These are phyloP conservation scores for honey bee (Apis mellifera) DNA, from an alignment of 1,140 invertebrate species.

Conservation along the genomic window Amel_HAv3.1 CM009933.2:5914001-5914500, in stretches of 20 bases:
- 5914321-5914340: neutral
- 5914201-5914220: neutral
- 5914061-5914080: neutral
- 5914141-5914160: neutral
- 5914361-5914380: neutral
- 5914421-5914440: neutral
- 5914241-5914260: neutral
- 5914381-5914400: neutral
- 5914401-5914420: neutral
- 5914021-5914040: slow-evolving; percentile 6
- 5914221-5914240: neutral
- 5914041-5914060: neutral
- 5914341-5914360: neutral
- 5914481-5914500: neutral
- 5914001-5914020: neutral
- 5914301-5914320: neutral
- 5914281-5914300: slow-evolving; percentile 10
- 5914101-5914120: neutral
- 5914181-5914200: neutral
- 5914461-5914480: too few relatives aligned
- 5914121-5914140: neutral
- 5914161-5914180: neutral
- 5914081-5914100: neutral
- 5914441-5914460: too few relatives aligned
- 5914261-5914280: neutral